Evolutionary conservation across 1,140 invertebrate species (phyloP).

Genomic region (Cyclina sinensis): DNA sequence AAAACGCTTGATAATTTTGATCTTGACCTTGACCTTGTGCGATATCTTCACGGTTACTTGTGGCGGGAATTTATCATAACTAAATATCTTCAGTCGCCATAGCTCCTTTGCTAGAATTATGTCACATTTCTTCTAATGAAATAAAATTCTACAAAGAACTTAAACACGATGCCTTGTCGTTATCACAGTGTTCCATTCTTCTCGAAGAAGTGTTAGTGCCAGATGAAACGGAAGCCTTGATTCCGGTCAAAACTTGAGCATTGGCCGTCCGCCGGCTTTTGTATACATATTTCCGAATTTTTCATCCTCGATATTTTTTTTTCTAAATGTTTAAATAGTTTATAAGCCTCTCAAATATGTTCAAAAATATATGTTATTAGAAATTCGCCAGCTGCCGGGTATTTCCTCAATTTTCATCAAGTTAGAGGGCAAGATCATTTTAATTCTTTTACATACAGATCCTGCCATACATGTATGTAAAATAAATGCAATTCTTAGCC

Average conservation of each 20-base stretch:
- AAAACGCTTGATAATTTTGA: neutral
- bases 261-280: neutral
- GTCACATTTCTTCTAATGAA: neutral
- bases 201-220: neutral
- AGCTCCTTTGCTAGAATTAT: neutral
- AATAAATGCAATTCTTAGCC: too few relatives aligned
- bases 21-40: neutral
- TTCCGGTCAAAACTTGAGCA: constrained; percentile 27
- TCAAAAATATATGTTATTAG: too few relatives aligned
- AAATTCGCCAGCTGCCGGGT: too few relatives aligned
- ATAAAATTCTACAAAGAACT: neutral
- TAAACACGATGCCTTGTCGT: neutral
- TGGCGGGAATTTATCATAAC: neutral
- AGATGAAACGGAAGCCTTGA: neutral
- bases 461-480: too few relatives aligned
- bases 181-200: neutral
- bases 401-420: too few relatives aligned
- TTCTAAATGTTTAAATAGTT: too few relatives aligned
- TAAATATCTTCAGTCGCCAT: neutral
- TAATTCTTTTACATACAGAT: too few relatives aligned
- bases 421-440: too few relatives aligned
- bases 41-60: neutral
- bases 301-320: too few relatives aligned
- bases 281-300: constrained; percentile 1
- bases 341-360: too few relatives aligned